Percentiles rank a stretch among this genome's conserved stretches.
phyloP scores from a whole-genome alignment of 2,797 vertebrate species.

The Pseudomugil gertrudae region DNA sequence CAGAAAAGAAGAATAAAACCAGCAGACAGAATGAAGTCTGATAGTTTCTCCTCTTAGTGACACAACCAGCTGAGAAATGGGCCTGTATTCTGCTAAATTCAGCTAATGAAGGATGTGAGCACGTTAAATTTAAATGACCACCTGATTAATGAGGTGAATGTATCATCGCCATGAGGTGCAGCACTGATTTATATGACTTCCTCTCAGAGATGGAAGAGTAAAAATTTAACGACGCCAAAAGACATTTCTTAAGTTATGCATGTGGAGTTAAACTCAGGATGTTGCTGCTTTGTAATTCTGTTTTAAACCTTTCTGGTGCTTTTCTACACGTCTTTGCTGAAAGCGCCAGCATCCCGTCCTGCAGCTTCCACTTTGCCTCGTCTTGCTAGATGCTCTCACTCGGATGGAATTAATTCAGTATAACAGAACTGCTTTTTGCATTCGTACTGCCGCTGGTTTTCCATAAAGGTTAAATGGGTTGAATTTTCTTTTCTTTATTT shows the following conservation, averaged over 20 bases:
- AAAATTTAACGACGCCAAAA: slow-evolving; percentile 49
- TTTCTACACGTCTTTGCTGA: neutral
- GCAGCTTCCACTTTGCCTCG: slow-evolving; percentile 3
- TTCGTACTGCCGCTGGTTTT: neutral
- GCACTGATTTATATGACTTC: slow-evolving; percentile 31
- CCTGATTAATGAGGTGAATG: slow-evolving; percentile 46
- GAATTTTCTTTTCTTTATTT: neutral
- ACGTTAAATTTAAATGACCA: slow-evolving; percentile 25
- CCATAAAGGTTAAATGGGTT: neutral
- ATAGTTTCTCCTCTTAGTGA: neutral
- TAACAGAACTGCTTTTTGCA: neutral
- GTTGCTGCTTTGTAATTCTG: slow-evolving; percentile 10
- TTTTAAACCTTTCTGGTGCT: neutral
- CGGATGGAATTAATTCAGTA: slow-evolving; percentile 29
- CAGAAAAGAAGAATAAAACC: too few species aligned
- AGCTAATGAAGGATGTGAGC: neutral
- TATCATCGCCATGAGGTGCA: slow-evolving; percentile 35
- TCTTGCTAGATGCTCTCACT: slow-evolving; percentile 12
- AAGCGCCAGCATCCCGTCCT: slow-evolving; percentile 2
- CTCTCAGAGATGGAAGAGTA: slow-evolving; percentile 38
- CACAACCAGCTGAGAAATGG: neutral
- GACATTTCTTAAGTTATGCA: slow-evolving; percentile 18
- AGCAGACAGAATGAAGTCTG: too few species aligned
- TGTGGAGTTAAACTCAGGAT: slow-evolving; percentile 6
- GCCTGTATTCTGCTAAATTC: neutral